Conservation (phyloP, 2,113 vertebrate species). For the Capreolus pygargus region DNA sequence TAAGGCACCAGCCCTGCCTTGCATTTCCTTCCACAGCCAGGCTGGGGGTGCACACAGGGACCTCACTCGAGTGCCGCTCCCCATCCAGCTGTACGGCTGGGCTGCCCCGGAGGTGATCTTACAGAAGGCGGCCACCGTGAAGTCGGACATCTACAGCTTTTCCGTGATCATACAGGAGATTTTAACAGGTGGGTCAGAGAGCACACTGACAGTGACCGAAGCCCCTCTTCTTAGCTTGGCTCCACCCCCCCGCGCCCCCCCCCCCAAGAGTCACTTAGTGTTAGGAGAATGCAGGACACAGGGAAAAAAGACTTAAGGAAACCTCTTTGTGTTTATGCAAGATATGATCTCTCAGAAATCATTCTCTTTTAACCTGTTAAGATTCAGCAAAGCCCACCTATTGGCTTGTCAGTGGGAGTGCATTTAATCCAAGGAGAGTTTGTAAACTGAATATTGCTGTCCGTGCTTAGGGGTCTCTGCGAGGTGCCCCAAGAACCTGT, state of each 20-base stretch:
- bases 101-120: conserved; percentile 84
- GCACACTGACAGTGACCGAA: background rate
- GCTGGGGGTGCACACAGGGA: conserved; percentile 76
- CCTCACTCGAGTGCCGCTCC: conserved; percentile 78
- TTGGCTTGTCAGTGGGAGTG: background rate
- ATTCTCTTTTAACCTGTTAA: conserved; percentile 1
- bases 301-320: background rate
- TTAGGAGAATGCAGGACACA: conserved; percentile 22
- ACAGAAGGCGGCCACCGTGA: conserved; percentile 64
- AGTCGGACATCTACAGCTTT: conserved; percentile 83
- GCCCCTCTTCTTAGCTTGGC: background rate
- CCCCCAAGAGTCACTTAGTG: background rate
- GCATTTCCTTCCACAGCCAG: conserved; percentile 71
- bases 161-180: conserved; percentile 83
- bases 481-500: background rate
- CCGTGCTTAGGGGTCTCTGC: background rate
- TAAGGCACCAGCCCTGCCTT: background rate
- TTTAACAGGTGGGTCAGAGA: conserved; percentile 79
- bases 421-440: background rate
- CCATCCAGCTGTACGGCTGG: conserved; percentile 82
- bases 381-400: background rate
- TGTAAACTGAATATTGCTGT: background rate
- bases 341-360: background rate
- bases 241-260: accelerated
- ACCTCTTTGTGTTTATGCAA: background rate